These are phyloP conservation scores for Uloborus plumipes DNA, from an alignment of 2,888 invertebrate species.

Conservation along the genomic window DNA sequence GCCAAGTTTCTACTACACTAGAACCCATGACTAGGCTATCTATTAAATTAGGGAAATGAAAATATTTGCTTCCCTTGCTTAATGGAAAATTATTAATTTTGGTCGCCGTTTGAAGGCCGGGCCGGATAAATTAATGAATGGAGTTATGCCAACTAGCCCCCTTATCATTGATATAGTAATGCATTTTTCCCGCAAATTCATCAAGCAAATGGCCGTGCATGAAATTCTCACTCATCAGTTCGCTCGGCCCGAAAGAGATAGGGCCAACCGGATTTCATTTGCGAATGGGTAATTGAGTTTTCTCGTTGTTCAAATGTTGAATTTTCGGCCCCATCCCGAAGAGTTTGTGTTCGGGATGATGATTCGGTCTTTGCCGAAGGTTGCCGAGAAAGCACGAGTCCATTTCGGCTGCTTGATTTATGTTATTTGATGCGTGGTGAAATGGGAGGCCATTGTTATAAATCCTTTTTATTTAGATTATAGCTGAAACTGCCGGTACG, in stretches of 20 bases:
- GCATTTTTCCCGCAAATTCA: slow-evolving; percentile 53
- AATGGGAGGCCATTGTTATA: no score
- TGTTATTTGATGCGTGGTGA: no score
- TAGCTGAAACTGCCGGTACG: no score
- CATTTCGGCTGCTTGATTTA: no score
- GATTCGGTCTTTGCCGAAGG: no score
- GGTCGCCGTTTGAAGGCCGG: slow-evolving; percentile 4
- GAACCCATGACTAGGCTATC: neutral
- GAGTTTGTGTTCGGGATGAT: no score
- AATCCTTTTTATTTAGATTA: no score
- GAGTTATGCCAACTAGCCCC: neutral
- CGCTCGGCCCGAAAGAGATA: neutral
- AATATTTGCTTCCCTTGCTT: slow-evolving; percentile 53
- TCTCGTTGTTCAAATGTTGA: no score
- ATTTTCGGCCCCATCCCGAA: no score
- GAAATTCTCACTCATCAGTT: slow-evolving; percentile 24
- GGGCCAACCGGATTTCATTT: slow-evolving; percentile 1
- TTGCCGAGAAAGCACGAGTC: no score
- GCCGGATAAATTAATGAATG: slow-evolving; percentile 44
- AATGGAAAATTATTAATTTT: slow-evolving; percentile 56
- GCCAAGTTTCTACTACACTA: neutral
- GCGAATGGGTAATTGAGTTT: neutral
- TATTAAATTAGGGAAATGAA: slow-evolving; percentile 25
- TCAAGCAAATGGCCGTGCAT: slow-evolving; percentile 46
- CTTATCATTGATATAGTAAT: slow-evolving; percentile 37